These are phyloP conservation scores for Cliona cf. orientalis DNA, from an alignment of 37 sponge, comb jelly and placozoan species.

Conservation along the genomic window DNA sequence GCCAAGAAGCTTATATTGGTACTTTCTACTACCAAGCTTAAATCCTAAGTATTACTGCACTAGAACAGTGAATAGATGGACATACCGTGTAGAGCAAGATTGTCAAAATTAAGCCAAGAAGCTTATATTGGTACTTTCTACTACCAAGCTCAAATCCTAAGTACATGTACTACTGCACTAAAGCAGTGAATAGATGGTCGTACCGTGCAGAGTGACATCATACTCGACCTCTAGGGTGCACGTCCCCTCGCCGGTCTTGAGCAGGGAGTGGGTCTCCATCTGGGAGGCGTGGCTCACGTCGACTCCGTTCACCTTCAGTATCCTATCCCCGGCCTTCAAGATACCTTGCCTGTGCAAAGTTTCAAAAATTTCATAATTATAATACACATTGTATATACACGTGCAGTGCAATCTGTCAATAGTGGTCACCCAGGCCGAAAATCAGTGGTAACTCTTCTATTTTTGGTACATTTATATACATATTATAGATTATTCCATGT, in stretches of 20 bases:
- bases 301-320: constrained; percentile 66
- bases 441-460: not conserved
- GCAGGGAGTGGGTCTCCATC: constrained; percentile 50
- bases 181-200: not conserved
- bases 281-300: constrained; percentile 58
- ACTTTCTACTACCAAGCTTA: too few species aligned
- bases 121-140: not conserved
- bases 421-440: too few species aligned
- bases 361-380: too few species aligned
- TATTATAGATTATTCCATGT: too few species aligned
- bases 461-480: not conserved
- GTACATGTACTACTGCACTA: not conserved
- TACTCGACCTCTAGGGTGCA: constrained; percentile 81
- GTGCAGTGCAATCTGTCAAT: too few species aligned
- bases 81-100: not conserved
- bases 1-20: not conserved
- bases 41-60: too few species aligned
- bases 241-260: constrained; percentile 34
- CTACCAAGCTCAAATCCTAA: not conserved
- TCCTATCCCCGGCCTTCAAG: constrained; percentile 77
- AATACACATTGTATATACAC: too few species aligned
- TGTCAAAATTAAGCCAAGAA: not conserved
- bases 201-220: constrained; percentile 83
- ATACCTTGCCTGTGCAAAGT: constrained; percentile 78
- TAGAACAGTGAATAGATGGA: too few species aligned